Percentiles rank a stretch among this genome's conserved stretches.
Evolutionary conservation across 2,113 vertebrate genomes (phyloP).

Genomic region (Vicugna pacos): DNA sequence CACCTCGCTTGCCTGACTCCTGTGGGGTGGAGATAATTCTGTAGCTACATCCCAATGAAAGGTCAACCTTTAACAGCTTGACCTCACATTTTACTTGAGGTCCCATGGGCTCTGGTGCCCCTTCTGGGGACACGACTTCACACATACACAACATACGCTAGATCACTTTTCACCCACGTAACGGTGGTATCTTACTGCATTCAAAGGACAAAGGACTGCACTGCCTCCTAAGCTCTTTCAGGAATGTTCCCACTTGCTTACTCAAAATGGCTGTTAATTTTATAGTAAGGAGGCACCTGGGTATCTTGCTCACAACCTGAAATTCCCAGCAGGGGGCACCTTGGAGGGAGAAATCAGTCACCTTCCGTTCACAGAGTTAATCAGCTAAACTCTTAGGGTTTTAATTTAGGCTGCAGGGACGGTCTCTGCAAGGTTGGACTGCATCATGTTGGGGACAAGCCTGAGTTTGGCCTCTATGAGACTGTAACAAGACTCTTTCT

Average conservation of each 20-base stretch:
- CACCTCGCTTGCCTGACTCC: not conserved
- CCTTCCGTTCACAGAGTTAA: not conserved
- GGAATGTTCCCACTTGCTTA: not conserved
- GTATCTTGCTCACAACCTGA: not conserved
- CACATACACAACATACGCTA: not conserved
- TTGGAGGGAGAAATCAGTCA: not conserved
- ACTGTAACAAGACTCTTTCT: conserved; percentile 64
- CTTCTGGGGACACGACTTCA: not conserved
- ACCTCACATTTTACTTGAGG: not conserved
- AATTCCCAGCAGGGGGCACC: conserved; percentile 16
- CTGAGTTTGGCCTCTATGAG: conserved; percentile 42
- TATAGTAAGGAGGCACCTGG: not conserved
- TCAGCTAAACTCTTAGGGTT: not conserved
- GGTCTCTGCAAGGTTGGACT: not conserved
- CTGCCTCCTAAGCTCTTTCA: not conserved
- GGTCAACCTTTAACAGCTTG: not conserved
- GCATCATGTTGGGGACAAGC: not conserved
- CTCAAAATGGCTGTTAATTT: not conserved
- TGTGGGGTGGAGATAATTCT: not conserved
- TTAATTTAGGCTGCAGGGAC: not conserved
- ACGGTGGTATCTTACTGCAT: not conserved
- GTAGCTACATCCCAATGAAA: not conserved
- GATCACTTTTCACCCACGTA: not conserved
- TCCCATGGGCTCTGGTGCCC: not conserved
- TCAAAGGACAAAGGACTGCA: not conserved